Evolutionary conservation across 1,140 invertebrate species (phyloP).

Genomic region (Chironomus tepperi): DNA sequence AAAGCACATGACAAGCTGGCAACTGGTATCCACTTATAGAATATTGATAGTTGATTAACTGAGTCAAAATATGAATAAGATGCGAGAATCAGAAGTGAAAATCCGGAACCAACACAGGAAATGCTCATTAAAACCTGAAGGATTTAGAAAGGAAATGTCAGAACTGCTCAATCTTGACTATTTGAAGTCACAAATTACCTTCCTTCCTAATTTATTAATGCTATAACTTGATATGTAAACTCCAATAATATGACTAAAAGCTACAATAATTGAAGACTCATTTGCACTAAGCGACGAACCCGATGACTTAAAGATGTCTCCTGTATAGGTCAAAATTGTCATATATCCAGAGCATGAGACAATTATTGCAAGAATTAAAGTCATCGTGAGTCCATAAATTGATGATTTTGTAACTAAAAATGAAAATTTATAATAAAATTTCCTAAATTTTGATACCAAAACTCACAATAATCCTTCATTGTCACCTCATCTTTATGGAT

Average conservation of each 20-base stretch:
- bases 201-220: constrained; percentile 31
- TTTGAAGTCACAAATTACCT: too few relatives aligned
- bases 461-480: constrained; percentile 29
- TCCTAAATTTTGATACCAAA: too few relatives aligned
- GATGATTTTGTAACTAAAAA: constrained; percentile 31
- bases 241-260: constrained; percentile 43
- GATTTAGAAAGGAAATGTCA: constrained; percentile 22
- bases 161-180: too few relatives aligned
- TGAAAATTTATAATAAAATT: not conserved
- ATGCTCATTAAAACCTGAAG: constrained; percentile 31
- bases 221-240: constrained; percentile 33
- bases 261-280: constrained; percentile 45
- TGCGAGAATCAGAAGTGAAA: constrained; percentile 30
- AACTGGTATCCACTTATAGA: constrained; percentile 34
- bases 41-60: constrained; percentile 27
- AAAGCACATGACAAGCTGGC: constrained; percentile 33
- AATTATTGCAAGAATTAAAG: constrained; percentile 32
- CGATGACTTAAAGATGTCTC: constrained; percentile 53
- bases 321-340: constrained; percentile 34
- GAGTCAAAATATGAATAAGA: constrained; percentile 29
- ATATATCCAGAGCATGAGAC: constrained; percentile 33
- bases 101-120: constrained; percentile 30
- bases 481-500: constrained; percentile 26
- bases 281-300: constrained; percentile 45
- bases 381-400: constrained; percentile 30